Evolutionary conservation across 92 coral and sea anemone species (phyloP).

Genomic region (Palythoa caribaeorum): DNA sequence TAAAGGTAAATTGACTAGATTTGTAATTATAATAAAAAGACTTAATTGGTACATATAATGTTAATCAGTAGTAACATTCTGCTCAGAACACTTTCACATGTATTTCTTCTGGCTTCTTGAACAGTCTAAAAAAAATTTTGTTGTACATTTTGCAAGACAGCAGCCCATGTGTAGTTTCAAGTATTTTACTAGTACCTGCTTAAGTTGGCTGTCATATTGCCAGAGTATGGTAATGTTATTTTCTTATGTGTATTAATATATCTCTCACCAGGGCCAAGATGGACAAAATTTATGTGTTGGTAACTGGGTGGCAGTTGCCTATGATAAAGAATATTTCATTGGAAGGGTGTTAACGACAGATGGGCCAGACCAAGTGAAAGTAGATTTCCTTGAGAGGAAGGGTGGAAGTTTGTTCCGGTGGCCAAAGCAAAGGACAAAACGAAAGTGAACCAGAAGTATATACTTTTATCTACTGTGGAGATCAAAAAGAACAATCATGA

Average conservation of each 20-base stretch:
- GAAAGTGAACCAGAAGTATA: neutral
- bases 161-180: neutral
- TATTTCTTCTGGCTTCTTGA: constrained; percentile 17
- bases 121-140: neutral
- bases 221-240: neutral
- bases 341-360: neutral
- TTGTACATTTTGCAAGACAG: neutral
- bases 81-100: neutral
- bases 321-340: neutral
- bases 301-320: constrained; percentile 18
- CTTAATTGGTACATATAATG: neutral
- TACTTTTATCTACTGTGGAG: neutral
- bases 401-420: neutral
- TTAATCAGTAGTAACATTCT: neutral
- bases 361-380: neutral
- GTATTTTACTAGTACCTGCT: neutral
- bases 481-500: neutral
- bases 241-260: too few relatives aligned
- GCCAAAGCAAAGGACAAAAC: constrained; percentile 13
- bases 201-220: neutral
- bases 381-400: neutral
- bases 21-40: constrained; percentile 9
- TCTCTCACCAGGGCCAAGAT: too few relatives aligned
- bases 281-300: neutral
- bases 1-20: constrained; percentile 8